A percentile compares a stretch with the other conserved stretches of the same genome.
phyloP scores from a whole-genome alignment of 2,888 invertebrate species.

The Netelia inedita region DNA sequence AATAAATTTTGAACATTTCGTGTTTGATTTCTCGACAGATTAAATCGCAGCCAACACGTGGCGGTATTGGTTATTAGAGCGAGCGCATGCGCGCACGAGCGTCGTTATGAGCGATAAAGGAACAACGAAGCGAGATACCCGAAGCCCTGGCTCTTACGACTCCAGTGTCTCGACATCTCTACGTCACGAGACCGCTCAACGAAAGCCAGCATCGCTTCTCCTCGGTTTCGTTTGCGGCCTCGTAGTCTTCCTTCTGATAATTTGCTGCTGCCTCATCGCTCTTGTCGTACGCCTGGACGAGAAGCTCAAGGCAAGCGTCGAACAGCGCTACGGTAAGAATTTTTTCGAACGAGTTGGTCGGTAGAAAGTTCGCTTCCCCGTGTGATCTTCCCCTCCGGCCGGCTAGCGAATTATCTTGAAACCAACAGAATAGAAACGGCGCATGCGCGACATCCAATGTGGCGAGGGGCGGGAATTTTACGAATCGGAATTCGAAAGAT shows the following conservation, averaged over 20 bases:
- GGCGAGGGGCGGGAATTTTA: conserved; percentile 17
- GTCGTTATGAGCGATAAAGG: conserved; percentile 59
- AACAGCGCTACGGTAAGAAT: conserved; percentile 63
- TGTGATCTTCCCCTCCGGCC: conserved; percentile 6
- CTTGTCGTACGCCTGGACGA: conserved; percentile 76
- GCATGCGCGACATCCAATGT: conserved; percentile 24
- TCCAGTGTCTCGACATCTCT: conserved; percentile 27
- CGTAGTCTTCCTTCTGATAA: conserved; percentile 76
- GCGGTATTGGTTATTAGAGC: neutral
- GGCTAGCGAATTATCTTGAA: neutral
- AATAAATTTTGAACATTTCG: neutral
- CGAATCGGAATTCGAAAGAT: neutral
- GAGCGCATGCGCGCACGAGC: conserved; percentile 53
- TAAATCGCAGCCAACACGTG: conserved; percentile 26
- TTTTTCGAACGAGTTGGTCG: neutral
- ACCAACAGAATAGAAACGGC: neutral
- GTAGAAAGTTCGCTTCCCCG: neutral
- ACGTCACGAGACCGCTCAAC: conserved; percentile 16
- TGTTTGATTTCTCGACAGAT: conserved; percentile 21
- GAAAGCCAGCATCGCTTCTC: conserved; percentile 57
- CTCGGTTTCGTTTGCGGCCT: conserved; percentile 77
- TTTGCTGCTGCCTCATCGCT: conserved; percentile 77
- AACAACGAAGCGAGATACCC: conserved; percentile 38
- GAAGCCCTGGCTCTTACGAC: conserved; percentile 57
- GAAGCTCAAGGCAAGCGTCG: conserved; percentile 71